A percentile compares a stretch with the other conserved stretches of the same genome.
phyloP scores from a whole-genome alignment of 1,140 invertebrate genomes.

The Rhyzopertha dominica region DNA sequence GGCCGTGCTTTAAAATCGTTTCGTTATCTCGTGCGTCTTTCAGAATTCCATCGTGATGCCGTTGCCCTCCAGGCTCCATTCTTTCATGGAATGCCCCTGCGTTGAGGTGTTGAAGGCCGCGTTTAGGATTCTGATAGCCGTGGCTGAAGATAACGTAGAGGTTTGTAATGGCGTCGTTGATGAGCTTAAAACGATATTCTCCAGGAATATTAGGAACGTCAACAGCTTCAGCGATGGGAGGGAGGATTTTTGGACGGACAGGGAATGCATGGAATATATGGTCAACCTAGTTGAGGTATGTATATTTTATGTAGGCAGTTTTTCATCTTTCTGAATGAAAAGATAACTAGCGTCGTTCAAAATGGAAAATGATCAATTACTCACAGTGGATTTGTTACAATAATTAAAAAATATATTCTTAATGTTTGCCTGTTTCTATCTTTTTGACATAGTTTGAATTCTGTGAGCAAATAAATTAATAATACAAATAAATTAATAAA shows the following conservation, averaged over 20 bases:
- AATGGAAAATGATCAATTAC: no score
- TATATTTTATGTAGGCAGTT: background rate
- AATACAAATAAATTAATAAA: background rate
- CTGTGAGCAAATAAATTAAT: background rate
- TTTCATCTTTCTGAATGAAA: no score
- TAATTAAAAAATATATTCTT: conserved; percentile 1
- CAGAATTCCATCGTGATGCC: conserved; percentile 32
- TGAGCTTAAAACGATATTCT: conserved; percentile 20
- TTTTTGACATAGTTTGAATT: conserved; percentile 1
- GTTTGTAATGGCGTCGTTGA: conserved; percentile 17
- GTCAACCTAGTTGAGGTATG: conserved; percentile 38
- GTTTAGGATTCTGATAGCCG: conserved; percentile 27
- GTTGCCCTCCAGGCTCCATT: conserved; percentile 33
- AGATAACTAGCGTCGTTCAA: no score
- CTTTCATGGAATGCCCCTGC: conserved; percentile 27
- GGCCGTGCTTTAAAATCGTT: background rate
- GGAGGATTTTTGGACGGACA: conserved; percentile 25
- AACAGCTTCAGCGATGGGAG: conserved; percentile 14
- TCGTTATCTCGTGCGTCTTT: conserved; percentile 7
- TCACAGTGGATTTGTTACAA: no score
- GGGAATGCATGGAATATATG: conserved; percentile 30
- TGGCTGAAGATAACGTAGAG: conserved; percentile 20
- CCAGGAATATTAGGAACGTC: conserved; percentile 13
- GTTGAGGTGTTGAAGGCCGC: conserved; percentile 23
- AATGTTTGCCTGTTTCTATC: background rate